Evolutionary conservation across 2,888 invertebrate species (phyloP).

Genomic region (Pheosia tremula): DNA sequence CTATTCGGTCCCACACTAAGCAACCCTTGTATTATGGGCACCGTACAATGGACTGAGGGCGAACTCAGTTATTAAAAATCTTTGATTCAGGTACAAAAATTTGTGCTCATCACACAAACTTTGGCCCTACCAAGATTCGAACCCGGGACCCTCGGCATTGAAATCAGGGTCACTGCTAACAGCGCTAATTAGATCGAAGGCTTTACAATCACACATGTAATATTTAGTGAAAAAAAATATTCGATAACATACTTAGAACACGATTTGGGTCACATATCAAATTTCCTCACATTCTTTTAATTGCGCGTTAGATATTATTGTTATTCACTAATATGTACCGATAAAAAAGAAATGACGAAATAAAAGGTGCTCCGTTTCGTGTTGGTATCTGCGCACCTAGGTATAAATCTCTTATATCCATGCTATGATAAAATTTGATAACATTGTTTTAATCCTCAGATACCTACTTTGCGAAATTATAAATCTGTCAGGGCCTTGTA

Average conservation of each 20-base stretch:
- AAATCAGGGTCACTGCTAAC: too few relatives aligned
- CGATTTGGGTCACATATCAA: neutral
- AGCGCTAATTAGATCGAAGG: too few relatives aligned
- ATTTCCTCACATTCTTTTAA: neutral
- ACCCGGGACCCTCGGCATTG: too few relatives aligned
- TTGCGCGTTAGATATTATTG: neutral
- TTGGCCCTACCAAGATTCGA: too few relatives aligned
- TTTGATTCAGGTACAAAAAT: too few relatives aligned
- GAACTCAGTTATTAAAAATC: too few relatives aligned
- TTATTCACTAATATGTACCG: neutral
- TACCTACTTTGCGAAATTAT: conserved; percentile 8
- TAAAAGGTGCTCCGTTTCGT: conserved; percentile 3
- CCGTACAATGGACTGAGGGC: too few relatives aligned
- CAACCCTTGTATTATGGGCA: too few relatives aligned
- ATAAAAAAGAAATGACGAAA: neutral
- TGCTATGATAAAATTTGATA: conserved; percentile 18
- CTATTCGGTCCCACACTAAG: too few relatives aligned
- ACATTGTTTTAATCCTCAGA: conserved; percentile 21
- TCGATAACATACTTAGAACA: neutral
- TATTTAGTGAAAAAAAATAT: too few relatives aligned
- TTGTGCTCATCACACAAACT: too few relatives aligned
- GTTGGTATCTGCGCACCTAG: conserved; percentile 4
- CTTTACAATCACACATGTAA: too few relatives aligned
- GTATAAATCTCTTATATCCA: conserved; percentile 6
- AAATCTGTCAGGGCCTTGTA: neutral